These are phyloP conservation scores for Gorsachius magnificus DNA, from an alignment of 2,797 vertebrate genomes.

Conservation along the genomic window DNA sequence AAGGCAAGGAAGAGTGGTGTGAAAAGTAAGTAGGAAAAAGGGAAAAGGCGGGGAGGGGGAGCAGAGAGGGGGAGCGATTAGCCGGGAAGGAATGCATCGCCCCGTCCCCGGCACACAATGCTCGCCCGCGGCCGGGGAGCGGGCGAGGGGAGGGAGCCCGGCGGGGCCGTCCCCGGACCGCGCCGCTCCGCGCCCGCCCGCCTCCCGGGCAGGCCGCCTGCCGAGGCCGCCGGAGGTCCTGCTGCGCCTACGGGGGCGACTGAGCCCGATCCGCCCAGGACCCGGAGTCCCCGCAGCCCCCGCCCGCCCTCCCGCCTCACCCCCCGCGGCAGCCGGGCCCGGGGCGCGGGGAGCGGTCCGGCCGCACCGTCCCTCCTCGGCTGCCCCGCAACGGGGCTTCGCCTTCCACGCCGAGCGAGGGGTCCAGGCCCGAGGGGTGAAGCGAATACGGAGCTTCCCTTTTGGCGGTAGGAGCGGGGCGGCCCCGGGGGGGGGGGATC, in stretches of 20 bases:
- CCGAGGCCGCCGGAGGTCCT: not conserved
- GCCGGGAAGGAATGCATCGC: not conserved
- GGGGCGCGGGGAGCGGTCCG: not conserved
- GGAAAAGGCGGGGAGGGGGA: not conserved
- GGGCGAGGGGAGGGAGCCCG: not conserved
- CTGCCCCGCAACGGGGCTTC: not conserved
- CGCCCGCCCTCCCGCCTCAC: no score
- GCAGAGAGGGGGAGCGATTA: not conserved
- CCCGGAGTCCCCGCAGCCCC: not conserved
- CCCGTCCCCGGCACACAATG: not conserved
- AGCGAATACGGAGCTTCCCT: not conserved
- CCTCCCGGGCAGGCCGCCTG: not conserved
- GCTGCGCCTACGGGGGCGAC: not conserved
- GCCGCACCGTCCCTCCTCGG: not conserved
- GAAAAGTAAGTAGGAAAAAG: conserved; percentile 45
- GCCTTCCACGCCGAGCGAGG: not conserved
- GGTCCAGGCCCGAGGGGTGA: not conserved
- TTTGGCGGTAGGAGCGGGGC: not conserved
- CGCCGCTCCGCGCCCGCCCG: no score
- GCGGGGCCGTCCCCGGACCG: no score
- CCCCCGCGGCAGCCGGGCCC: no score
- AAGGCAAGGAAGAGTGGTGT: not conserved
- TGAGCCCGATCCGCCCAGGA: not conserved
- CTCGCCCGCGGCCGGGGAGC: not conserved
- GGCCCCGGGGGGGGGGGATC: not conserved